Evolutionary conservation across 2,888 invertebrate genomes (phyloP), one percentile per base, ranked within the genome.

Genomic region (Calameuta pallipes): DNA sequence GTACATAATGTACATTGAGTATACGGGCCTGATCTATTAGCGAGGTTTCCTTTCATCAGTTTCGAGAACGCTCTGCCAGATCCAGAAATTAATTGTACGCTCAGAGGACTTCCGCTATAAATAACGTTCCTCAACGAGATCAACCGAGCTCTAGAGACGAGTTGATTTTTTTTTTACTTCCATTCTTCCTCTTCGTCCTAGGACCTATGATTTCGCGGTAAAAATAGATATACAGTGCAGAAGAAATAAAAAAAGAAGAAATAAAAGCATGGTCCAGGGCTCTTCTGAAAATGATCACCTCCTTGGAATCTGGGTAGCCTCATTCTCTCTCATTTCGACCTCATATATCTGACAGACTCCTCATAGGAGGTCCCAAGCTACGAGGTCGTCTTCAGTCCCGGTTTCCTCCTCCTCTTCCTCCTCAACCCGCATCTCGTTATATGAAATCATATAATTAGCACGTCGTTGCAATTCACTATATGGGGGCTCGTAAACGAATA

Each of bases 391-490:
- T 1, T 56, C 9, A 9, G 41, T 56, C 41, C 41, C 41, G 41
- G 41, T 9, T 13, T 13, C 79, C 84, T 80, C 76, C 82, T 83
- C 69, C 70, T 70, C 73, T 74, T 35, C 70, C 74, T 78, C 75
- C 68, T 70, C 69, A 73, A 88, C 89, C 90, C 89, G 88, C 88
- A 90, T 90, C 89, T 89, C 87, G 89, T 90, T 90, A 89, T 88
- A 87, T 87, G 83, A 86, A 89, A 87, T 89, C 88, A 87, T 89
- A 89, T 90, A 90, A 90, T 90, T 90, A 89, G 89, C 90, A 90
- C 89, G 88, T 89, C 87, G 87, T 89, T 88, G 87, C 86, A 85
- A 87, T 87, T 83, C 80, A 69, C 70, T 68, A 75, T 34, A 37
- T 70, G 75, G 75, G 35, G 75, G 34, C 70, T 79, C 80, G 77